Base-by-base conservation (phyloP, 2,888 invertebrate species). In the Marasmarcha lunaedactyla region DNA sequence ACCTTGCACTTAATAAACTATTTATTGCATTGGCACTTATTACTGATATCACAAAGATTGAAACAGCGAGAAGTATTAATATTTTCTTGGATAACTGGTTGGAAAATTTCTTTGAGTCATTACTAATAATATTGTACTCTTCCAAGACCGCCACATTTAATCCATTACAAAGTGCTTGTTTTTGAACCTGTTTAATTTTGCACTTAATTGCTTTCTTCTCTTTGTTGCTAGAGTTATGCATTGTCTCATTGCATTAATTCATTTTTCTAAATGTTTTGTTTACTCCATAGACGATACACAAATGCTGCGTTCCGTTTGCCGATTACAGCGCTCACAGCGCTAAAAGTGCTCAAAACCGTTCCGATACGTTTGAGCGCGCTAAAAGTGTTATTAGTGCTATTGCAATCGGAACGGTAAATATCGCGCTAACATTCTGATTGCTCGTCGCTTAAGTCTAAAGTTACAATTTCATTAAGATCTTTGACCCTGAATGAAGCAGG, bases 1-100 rank as follows among this genome's bases (percentile, higher is more conserved):
- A 95, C 58, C 92, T 86, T 48, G 88, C 81, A 54, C 87, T 86
- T 50, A 87, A 52, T 48, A 87, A 48, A 62, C 57, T 64, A 46
- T 69, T 59, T 20, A 64, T 51, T 42, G 59, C 51, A 51, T 49
- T 56, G 40, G 60, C 41, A 49, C 63, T 57, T 56, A 66, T 40
- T 38, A 59, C 56, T 54, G 68, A 46, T 37, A 62, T 49, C 44
- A 65, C 41, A 50, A 69, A 55, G 38, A 58, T 42, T 38, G 55
- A 9, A 4, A 30, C 4, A 30, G 2, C 2, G 10, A 30, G 10
- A 10, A 11, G 4, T 11, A 30, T 7, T 7, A 3, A n/a, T n/a
- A 4, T 30, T 30, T 10, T 30, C 2, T 30, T n/a, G 10, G n/a
- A 30, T 7, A 30, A 30, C 2, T 7, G 2, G 30, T 30, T 30